Conservation (phyloP, 2,888 invertebrate genomes). For the Onchidella celtica region DNA sequence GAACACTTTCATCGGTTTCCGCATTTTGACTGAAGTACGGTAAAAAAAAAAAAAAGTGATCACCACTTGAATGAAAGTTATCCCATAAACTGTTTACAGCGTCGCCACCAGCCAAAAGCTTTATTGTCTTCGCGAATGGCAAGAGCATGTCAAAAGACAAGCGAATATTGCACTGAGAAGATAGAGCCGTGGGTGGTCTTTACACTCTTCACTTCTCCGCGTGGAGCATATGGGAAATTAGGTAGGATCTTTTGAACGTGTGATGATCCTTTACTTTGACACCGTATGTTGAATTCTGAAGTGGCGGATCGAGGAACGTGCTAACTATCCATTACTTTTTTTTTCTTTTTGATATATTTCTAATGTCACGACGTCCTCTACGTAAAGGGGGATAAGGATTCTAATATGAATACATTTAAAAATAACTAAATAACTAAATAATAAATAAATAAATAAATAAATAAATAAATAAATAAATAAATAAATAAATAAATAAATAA, state of each 20-base stretch:
- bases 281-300: neutral
- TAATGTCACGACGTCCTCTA: no score
- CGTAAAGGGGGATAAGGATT: no score
- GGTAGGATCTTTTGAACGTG: neutral
- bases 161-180: neutral
- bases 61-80: neutral
- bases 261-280: constrained; percentile 3
- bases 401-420: no score
- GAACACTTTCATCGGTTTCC: neutral
- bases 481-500: no score
- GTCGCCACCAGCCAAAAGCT: neutral
- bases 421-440: no score
- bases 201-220: neutral
- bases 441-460: no score
- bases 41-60: neutral
- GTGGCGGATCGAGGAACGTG: no score
- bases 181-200: constrained; percentile 3
- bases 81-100: constrained; percentile 3
- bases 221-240: neutral
- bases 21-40: neutral
- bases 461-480: no score
- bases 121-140: neutral
- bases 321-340: no score
- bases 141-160: neutral
- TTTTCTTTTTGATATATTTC: no score